Conservation (phyloP, 1,140 invertebrate genomes). For the Meloidogyne chitwoodi region DNA sequence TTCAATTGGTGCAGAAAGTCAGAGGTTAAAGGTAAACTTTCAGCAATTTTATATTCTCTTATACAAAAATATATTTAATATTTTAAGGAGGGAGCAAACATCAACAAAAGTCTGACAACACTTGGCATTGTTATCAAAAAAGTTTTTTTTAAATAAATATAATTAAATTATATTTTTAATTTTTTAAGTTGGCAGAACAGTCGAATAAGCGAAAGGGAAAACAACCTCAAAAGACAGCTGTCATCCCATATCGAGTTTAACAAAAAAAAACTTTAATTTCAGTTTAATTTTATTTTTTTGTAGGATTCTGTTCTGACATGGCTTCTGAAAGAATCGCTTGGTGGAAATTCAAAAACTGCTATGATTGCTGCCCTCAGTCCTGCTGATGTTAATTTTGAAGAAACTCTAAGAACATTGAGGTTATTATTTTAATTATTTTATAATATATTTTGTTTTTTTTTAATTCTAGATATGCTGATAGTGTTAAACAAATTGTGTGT, state of each 20-base stretch:
- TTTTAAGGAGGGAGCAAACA: conserved; percentile 97
- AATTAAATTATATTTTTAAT: not conserved
- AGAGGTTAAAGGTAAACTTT: conserved; percentile 65
- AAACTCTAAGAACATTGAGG: conserved; percentile 89
- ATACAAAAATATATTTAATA: not conserved
- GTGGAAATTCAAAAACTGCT: conserved; percentile 92
- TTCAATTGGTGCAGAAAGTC: conserved; percentile 95
- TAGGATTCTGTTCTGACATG: conserved; percentile 97
- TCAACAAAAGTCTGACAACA: conserved; percentile 97
- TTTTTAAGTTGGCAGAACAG: conserved; percentile 61
- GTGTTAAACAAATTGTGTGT: conserved; percentile 98
- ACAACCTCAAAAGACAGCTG: conserved; percentile 70
- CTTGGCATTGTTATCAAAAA: conserved; percentile 98
- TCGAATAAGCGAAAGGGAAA: conserved; percentile 87
- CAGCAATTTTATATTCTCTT: too few species aligned
- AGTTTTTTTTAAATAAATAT: conserved; percentile 61
- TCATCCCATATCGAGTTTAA: conserved; percentile 68
- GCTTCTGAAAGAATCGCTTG: conserved; percentile 92
- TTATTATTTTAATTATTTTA: not conserved
- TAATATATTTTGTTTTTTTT: not conserved
- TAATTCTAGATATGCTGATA: conserved; percentile 81
- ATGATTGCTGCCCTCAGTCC: conserved; percentile 97
- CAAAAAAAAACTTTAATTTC: not conserved
- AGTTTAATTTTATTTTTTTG: conserved; percentile 61
- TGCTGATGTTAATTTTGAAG: conserved; percentile 94